Conservation (phyloP, 1,140 invertebrate species). For the Drosophila busckii region DNA sequence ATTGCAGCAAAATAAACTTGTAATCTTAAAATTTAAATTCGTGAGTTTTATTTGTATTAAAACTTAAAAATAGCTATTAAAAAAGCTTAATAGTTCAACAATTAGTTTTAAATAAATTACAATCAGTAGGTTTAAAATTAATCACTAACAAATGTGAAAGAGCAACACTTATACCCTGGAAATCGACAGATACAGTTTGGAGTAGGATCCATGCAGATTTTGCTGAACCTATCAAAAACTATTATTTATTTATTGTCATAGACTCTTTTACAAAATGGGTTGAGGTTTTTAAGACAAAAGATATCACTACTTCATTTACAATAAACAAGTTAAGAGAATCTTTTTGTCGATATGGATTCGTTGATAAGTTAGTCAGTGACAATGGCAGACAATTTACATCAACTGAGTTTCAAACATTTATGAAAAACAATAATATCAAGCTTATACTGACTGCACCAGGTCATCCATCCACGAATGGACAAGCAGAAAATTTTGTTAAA, state of each 20-base stretch:
- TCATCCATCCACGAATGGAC: slow-evolving; percentile 5
- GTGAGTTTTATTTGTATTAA: too few relatives aligned
- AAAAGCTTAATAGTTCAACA: too few relatives aligned
- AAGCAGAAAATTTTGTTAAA: slow-evolving; percentile 3
- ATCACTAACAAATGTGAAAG: too few relatives aligned
- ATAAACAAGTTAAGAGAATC: slow-evolving; percentile 1
- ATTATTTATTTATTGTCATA: not conserved
- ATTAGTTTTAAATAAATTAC: too few relatives aligned
- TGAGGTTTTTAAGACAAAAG: slow-evolving; percentile 2
- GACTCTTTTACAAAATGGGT: not conserved
- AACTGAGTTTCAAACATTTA: not conserved
- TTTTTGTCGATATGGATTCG: slow-evolving; percentile 4
- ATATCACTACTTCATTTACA: not conserved
- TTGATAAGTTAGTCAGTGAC: slow-evolving; percentile 1
- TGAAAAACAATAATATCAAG: not conserved
- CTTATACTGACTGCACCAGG: too few relatives aligned
- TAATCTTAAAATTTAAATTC: too few relatives aligned
- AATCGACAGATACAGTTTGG: slow-evolving; percentile 2
- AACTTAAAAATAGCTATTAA: too few relatives aligned
- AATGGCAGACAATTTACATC: slow-evolving; percentile 6
- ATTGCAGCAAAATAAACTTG: too few relatives aligned
- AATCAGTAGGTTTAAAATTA: too few relatives aligned
- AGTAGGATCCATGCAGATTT: slow-evolving; percentile 8
- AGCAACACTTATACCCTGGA: too few relatives aligned
- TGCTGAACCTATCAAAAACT: not conserved